Percentiles rank a stretch among this genome's conserved stretches.
phyloP scores from a whole-genome alignment of 92 coral and sea anemone genomes.

The Zoanthus gigantus region DNA sequence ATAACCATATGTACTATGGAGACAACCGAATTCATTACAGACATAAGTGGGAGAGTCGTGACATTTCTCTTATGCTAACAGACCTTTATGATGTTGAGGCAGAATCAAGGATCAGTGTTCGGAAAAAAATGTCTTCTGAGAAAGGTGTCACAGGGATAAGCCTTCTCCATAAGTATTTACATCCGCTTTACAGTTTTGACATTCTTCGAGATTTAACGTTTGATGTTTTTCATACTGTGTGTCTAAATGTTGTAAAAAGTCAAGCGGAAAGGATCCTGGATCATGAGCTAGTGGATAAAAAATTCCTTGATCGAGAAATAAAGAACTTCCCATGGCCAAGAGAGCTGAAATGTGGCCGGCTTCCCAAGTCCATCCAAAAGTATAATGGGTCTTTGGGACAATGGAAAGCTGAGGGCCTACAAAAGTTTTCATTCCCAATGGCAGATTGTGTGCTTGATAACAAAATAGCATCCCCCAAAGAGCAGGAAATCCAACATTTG shows the following conservation, averaged over 20 bases:
- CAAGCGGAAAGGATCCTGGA: slow-evolving; percentile 63
- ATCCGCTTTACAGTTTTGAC: slow-evolving; percentile 61
- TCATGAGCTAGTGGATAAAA: slow-evolving; percentile 57
- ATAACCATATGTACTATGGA: slow-evolving; percentile 65
- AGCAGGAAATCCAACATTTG: slow-evolving; percentile 34
- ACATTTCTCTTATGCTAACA: slow-evolving; percentile 52
- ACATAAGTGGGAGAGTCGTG: slow-evolving; percentile 65
- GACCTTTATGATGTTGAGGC: slow-evolving; percentile 66
- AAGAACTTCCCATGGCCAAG: slow-evolving; percentile 65
- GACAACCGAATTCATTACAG: slow-evolving; percentile 65
- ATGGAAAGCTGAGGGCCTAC: slow-evolving; percentile 72
- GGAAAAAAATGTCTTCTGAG: slow-evolving; percentile 62
- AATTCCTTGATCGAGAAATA: slow-evolving; percentile 61
- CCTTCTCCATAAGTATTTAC: slow-evolving; percentile 63
- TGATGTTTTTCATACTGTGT: slow-evolving; percentile 68
- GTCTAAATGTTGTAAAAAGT: slow-evolving; percentile 36
- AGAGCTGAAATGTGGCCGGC: slow-evolving; percentile 60
- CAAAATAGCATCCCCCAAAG: not conserved
- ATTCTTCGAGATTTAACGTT: slow-evolving; percentile 47
- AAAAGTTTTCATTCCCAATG: slow-evolving; percentile 67
- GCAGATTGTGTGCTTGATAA: slow-evolving; percentile 62
- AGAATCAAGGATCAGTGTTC: slow-evolving; percentile 62
- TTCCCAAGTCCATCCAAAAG: slow-evolving; percentile 50
- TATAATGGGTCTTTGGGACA: slow-evolving; percentile 57
- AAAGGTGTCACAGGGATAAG: slow-evolving; percentile 75